These are phyloP conservation scores for Hemicrepidius hirtus DNA, from an alignment of 2,888 invertebrate species.

Conservation along the genomic window DNA sequence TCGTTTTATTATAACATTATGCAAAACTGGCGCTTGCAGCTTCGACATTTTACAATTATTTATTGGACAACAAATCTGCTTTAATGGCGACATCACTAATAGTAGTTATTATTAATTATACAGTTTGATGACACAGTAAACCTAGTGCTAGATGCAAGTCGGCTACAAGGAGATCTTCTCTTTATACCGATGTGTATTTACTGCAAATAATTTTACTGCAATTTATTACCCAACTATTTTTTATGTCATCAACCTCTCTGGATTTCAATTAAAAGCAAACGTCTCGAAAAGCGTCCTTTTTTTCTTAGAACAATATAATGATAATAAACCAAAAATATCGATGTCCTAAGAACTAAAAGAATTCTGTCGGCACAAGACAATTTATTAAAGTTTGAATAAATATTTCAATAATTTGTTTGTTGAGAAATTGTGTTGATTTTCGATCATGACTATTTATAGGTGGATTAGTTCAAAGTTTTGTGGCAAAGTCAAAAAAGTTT, in stretches of 20 bases:
- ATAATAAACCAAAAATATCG: conserved; percentile 11
- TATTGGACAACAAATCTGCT: conserved; percentile 39
- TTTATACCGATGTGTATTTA: background rate
- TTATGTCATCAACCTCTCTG: conserved; percentile 26
- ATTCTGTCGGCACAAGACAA: background rate
- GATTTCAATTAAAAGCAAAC: background rate
- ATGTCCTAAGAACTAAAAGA: conserved; percentile 14
- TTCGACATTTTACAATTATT: conserved; percentile 41
- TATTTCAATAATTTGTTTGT: conserved; percentile 16
- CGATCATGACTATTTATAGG: conserved; percentile 22
- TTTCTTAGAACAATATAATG: background rate
- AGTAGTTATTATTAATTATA: conserved; percentile 37
- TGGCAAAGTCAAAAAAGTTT: background rate
- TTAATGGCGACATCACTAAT: conserved; percentile 28
- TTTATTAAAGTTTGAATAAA: conserved; percentile 9
- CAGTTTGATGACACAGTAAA: conserved; percentile 48
- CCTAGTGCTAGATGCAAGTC: conserved; percentile 24
- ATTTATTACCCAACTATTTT: conserved; percentile 26
- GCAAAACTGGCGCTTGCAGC: conserved; percentile 16
- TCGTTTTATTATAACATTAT: too few relatives aligned
- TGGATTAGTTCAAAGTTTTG: background rate
- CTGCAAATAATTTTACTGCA: conserved; percentile 14
- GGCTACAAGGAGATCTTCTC: conserved; percentile 40
- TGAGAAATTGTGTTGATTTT: background rate
- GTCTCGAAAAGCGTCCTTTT: background rate